phyloP scores from a whole-genome alignment of 2,113 vertebrate species.

The Microtus ochrogaster region DNA sequence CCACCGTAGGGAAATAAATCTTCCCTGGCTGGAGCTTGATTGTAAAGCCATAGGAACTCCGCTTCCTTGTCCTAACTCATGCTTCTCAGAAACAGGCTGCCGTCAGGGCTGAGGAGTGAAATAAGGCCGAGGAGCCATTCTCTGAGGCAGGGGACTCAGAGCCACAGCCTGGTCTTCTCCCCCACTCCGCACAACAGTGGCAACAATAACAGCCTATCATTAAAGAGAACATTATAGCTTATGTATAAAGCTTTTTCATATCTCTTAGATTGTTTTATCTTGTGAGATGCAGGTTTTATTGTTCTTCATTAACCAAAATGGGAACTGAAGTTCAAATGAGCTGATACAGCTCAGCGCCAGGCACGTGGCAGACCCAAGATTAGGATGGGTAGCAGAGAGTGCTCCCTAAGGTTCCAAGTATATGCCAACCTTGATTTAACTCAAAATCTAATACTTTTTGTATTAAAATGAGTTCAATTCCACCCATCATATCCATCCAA shows the following conservation, averaged over 20 bases:
- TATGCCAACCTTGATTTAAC: not conserved
- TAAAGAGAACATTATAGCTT: slow-evolving; percentile 36
- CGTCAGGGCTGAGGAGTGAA: not conserved
- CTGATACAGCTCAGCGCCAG: not conserved
- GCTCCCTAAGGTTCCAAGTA: slow-evolving; percentile 31
- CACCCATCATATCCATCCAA: not conserved
- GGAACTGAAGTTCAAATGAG: slow-evolving; percentile 44
- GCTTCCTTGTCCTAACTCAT: slow-evolving; percentile 43
- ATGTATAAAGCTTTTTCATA: slow-evolving; percentile 23
- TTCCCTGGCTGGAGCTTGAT: slow-evolving; percentile 37
- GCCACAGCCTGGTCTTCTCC: not conserved
- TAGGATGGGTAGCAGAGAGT: not conserved
- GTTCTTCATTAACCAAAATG: slow-evolving; percentile 55
- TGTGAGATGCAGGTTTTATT: slow-evolving; percentile 40
- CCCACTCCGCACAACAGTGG: not conserved
- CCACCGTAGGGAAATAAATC: slow-evolving; percentile 63
- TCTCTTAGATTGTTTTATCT: slow-evolving; percentile 31
- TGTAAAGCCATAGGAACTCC: slow-evolving; percentile 24
- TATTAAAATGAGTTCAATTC: slow-evolving; percentile 38
- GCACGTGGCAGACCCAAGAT: not conserved
- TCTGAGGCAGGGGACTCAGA: not conserved
- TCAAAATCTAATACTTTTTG: slow-evolving; percentile 25
- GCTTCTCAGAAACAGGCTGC: not conserved
- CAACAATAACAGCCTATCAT: slow-evolving; percentile 38
- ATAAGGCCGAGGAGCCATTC: not conserved